These are phyloP conservation scores for Bombylius major DNA, from an alignment of 2,888 invertebrate species.

Conservation along the genomic window DNA sequence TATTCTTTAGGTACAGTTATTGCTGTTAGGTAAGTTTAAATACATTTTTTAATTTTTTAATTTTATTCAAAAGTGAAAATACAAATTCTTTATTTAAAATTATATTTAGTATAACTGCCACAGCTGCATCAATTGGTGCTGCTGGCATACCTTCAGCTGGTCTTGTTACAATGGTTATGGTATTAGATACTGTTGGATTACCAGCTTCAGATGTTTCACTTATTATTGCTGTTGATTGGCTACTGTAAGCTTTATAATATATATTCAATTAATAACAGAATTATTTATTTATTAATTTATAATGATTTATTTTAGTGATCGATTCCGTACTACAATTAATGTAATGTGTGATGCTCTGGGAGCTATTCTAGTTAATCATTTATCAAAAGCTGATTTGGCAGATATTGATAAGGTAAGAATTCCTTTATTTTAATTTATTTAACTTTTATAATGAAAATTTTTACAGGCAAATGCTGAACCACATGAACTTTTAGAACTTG, in stretches of 20 bases:
- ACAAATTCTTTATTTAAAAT: neutral
- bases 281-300: neutral
- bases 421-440: neutral
- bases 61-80: neutral
- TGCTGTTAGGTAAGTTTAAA: constrained; percentile 64
- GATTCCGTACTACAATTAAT: constrained; percentile 81
- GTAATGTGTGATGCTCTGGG: constrained; percentile 93
- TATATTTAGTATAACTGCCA: constrained; percentile 73
- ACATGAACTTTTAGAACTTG: constrained; percentile 54
- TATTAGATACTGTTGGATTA: constrained; percentile 79
- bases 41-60: too few species aligned
- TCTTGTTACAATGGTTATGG: constrained; percentile 92
- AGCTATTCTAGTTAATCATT: constrained; percentile 77
- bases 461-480: constrained; percentile 40
- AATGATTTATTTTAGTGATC: constrained; percentile 46
- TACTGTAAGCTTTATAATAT: constrained; percentile 54
- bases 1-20: constrained; percentile 80
- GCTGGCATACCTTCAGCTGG: constrained; percentile 95
- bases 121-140: constrained; percentile 93
- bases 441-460: neutral
- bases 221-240: constrained; percentile 85
- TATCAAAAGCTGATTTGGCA: constrained; percentile 62
- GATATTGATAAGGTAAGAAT: constrained; percentile 35
- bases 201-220: constrained; percentile 82
- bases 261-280: neutral